These are phyloP conservation scores for Morpho helenor DNA, from an alignment of 2,888 invertebrate species.

Conservation along the genomic window DNA sequence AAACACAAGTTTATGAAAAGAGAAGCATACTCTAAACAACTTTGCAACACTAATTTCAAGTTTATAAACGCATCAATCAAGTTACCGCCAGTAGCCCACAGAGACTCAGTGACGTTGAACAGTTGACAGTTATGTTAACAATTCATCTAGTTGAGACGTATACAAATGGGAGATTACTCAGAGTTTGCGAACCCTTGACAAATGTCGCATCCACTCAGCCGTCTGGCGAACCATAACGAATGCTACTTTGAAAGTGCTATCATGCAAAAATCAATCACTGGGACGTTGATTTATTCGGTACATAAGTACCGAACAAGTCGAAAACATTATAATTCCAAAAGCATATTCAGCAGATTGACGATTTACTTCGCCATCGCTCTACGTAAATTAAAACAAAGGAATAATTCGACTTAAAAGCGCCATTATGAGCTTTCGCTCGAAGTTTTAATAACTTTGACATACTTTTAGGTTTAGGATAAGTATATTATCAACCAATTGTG, in stretches of 20 bases:
- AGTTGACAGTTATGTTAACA: slow-evolving; percentile 13
- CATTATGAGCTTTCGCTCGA: slow-evolving; percentile 3
- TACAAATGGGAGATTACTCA: slow-evolving; percentile 18
- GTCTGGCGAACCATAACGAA: slow-evolving; percentile 11
- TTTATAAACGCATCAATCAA: not conserved
- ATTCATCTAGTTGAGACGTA: slow-evolving; percentile 13
- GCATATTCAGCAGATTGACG: slow-evolving; percentile 6
- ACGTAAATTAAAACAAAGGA: slow-evolving; percentile 11
- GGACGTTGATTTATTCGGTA: slow-evolving; percentile 10
- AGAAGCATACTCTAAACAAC: no score
- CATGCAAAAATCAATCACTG: slow-evolving; percentile 12
- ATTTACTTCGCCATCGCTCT: slow-evolving; percentile 1
- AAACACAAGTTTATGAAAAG: no score
- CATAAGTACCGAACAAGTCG: slow-evolving; percentile 1
- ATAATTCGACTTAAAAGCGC: slow-evolving; percentile 5
- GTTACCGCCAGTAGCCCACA: not conserved
- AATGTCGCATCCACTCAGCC: slow-evolving; percentile 12
- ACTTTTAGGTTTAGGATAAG: no score
- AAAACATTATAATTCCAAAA: slow-evolving; percentile 5
- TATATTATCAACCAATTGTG: no score
- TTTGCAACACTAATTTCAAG: no score
- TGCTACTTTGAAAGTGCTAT: slow-evolving; percentile 11
- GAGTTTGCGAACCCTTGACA: slow-evolving; percentile 14
- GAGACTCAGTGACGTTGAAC: slow-evolving; percentile 6
- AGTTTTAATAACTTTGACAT: slow-evolving; percentile 7